These are phyloP conservation scores for Salvelinus alpinus DNA, from an alignment of 2,113 vertebrate species.

Conservation along the genomic window DNA sequence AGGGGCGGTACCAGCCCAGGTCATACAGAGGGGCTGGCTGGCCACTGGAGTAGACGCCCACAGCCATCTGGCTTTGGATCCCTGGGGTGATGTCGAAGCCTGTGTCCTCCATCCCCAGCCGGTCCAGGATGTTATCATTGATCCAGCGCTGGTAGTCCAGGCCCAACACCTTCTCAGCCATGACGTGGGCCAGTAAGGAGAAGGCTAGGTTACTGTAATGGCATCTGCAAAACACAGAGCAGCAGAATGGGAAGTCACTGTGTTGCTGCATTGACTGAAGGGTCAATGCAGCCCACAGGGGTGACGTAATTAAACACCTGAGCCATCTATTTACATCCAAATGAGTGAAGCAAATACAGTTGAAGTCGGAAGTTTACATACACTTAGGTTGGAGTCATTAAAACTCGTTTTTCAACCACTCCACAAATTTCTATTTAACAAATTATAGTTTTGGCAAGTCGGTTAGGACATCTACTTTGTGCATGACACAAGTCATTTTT, in stretches of 20 bases:
- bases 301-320: neutral
- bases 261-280: neutral
- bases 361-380: too few relatives aligned
- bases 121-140: constrained; percentile 78
- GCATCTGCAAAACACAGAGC: constrained; percentile 73
- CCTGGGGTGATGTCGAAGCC: constrained; percentile 79
- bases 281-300: neutral
- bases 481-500: too few relatives aligned
- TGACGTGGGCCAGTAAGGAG: constrained; percentile 83
- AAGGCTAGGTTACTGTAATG: constrained; percentile 95
- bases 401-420: too few relatives aligned
- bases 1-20: constrained; percentile 90
- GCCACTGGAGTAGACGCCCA: constrained; percentile 82
- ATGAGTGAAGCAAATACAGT: neutral
- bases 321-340: neutral
- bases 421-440: too few relatives aligned
- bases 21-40: constrained; percentile 83
- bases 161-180: constrained; percentile 75
- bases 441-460: too few relatives aligned
- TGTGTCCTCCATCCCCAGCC: constrained; percentile 84
- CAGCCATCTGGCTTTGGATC: constrained; percentile 76
- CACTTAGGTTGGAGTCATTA: too few relatives aligned
- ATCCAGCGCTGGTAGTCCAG: constrained; percentile 87
- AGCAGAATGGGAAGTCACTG: constrained; percentile 4
- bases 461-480: too few relatives aligned